These are phyloP conservation scores for Lampropteryx suffumata DNA, from an alignment of 2,888 invertebrate species.

Conservation along the genomic window DNA sequence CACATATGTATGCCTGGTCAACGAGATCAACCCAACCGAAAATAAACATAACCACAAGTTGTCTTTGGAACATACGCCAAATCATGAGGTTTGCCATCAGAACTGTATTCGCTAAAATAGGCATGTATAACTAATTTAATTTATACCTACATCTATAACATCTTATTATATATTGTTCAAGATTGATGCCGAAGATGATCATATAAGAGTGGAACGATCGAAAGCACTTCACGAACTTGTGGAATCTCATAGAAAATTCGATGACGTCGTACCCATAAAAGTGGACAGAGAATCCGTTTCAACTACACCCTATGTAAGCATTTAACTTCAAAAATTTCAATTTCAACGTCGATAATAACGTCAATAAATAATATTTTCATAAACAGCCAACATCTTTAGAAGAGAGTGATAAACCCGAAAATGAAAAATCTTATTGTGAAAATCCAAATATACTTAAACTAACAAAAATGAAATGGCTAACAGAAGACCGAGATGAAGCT, in stretches of 20 bases:
- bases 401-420: constrained; percentile 43
- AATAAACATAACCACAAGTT: constrained; percentile 27
- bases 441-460: constrained; percentile 63
- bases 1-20: constrained; percentile 64
- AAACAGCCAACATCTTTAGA: constrained; percentile 44
- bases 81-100: background rate
- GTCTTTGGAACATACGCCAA: constrained; percentile 27
- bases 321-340: background rate
- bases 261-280: constrained; percentile 26
- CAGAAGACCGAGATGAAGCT: constrained; percentile 54
- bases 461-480: constrained; percentile 74
- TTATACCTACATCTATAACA: too few relatives aligned
- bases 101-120: too few relatives aligned
- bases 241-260: constrained; percentile 43
- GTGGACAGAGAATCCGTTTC: constrained; percentile 2
- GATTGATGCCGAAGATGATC: constrained; percentile 35
- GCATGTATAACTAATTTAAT: too few relatives aligned
- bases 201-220: constrained; percentile 63
- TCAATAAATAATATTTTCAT: constrained; percentile 6
- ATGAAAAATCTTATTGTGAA: constrained; percentile 32
- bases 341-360: background rate
- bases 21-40: constrained; percentile 50
- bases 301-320: constrained; percentile 16
- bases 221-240: constrained; percentile 65
- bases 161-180: constrained; percentile 3